Evolutionary conservation across 2,888 invertebrate species (phyloP).

Genomic region (Pandemis corylana): DNA sequence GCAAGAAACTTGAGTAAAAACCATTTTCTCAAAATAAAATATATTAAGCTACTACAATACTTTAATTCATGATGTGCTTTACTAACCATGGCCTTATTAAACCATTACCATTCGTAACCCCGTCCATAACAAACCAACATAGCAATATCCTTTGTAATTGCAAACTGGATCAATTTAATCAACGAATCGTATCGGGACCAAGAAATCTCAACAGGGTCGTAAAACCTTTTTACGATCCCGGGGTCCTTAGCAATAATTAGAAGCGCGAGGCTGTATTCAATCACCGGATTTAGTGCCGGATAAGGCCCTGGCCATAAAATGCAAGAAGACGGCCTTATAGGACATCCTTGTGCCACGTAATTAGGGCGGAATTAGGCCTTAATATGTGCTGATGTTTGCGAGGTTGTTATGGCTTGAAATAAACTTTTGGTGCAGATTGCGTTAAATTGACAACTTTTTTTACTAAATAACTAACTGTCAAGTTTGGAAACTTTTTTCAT

Average conservation of each 20-base stretch:
- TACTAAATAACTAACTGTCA: too few species aligned
- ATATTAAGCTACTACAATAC: too few species aligned
- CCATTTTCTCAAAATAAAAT: too few species aligned
- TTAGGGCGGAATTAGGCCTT: conserved; percentile 8
- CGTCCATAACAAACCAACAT: neutral
- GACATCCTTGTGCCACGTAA: conserved; percentile 6
- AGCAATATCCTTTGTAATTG: conserved; percentile 19
- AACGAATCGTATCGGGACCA: conserved; percentile 44
- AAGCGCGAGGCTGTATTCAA: conserved; percentile 54
- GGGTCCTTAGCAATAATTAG: conserved; percentile 59
- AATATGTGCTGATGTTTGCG: conserved; percentile 4
- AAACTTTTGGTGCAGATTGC: neutral
- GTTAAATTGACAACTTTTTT: too few species aligned
- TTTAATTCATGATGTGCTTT: too few species aligned
- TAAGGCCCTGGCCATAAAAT: conserved; percentile 37
- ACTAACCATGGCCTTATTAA: too few species aligned
- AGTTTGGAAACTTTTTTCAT: too few species aligned
- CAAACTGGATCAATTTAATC: conserved; percentile 35
- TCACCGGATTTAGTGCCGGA: conserved; percentile 46
- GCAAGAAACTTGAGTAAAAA: too few species aligned
- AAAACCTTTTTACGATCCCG: conserved; percentile 54
- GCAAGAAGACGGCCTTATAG: conserved; percentile 33
- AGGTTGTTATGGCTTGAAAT: neutral
- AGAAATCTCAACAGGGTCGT: conserved; percentile 53
- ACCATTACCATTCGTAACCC: neutral